phyloP scores from a whole-genome alignment of 2,797 vertebrate genomes.

The Hyperoplus immaculatus region DNA sequence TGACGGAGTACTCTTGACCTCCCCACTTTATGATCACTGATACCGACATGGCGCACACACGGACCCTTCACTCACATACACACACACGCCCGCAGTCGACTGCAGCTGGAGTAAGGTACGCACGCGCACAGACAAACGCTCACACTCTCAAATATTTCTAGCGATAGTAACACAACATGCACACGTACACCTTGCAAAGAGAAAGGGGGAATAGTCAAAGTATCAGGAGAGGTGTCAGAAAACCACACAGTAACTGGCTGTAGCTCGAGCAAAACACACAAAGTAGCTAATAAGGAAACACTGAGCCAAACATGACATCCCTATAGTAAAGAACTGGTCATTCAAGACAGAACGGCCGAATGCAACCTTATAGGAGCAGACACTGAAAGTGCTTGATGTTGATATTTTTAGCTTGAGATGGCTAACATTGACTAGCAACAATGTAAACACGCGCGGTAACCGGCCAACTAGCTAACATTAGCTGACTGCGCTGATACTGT shows the following conservation, averaged over 20 bases:
- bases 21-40: constrained; percentile 99
- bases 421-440: constrained; percentile 72
- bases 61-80: constrained; percentile 44
- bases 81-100: constrained; percentile 29
- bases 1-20: constrained; percentile 97
- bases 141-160: constrained; percentile 32
- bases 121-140: constrained; percentile 33
- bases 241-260: constrained; percentile 9
- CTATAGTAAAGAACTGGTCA: background rate
- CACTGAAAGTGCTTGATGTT: constrained; percentile 49
- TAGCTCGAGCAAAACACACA: constrained; percentile 29
- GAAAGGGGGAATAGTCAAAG: constrained; percentile 1
- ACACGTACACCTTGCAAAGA: constrained; percentile 46
- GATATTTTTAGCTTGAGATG: constrained; percentile 75
- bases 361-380: constrained; percentile 23
- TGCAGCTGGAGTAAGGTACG: constrained; percentile 36
- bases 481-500: background rate
- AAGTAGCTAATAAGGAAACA: constrained; percentile 26
- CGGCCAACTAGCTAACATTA: constrained; percentile 34
- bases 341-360: constrained; percentile 28
- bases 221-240: constrained; percentile 38
- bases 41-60: constrained; percentile 89
- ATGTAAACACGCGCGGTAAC: constrained; percentile 54
- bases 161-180: constrained; percentile 41
- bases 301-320: constrained; percentile 1